Conservation (phyloP, 2,888 invertebrate species). For the Heliothis peltigera region DNA sequence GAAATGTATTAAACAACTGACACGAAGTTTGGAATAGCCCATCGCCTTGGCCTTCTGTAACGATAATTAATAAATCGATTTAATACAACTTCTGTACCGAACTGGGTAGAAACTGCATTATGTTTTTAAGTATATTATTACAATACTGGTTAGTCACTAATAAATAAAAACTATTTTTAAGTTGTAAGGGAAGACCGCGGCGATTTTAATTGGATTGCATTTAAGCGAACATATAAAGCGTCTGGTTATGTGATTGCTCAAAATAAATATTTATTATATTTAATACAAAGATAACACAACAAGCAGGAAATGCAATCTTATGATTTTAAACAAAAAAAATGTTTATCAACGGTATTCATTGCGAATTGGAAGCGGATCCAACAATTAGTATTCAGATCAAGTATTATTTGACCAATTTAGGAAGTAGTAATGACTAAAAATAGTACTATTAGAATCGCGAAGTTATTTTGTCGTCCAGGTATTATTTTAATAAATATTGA, state of each 20-base stretch:
- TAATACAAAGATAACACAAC: background rate
- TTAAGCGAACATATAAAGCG: conserved; percentile 1
- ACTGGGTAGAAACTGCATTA: conserved; percentile 15
- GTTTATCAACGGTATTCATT: no score
- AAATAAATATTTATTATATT: background rate
- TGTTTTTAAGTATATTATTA: background rate
- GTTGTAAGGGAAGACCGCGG: conserved; percentile 11
- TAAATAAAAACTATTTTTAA: background rate
- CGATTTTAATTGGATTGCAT: conserved; percentile 15
- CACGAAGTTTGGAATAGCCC: conserved; percentile 62
- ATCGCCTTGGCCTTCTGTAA: conserved; percentile 75
- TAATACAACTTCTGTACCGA: conserved; percentile 46
- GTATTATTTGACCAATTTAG: no score
- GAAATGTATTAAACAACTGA: conserved; percentile 60
- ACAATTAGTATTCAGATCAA: no score
- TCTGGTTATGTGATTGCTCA: background rate
- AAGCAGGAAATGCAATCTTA: background rate
- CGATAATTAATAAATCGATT: conserved; percentile 71
- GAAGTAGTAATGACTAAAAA: no score
- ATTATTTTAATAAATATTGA: no score
- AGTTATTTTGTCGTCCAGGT: no score
- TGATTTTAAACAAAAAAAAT: no score
- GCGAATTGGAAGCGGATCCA: no score
- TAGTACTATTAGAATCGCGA: no score
- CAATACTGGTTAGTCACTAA: conserved; percentile 7